Conservation (phyloP, 2,888 invertebrate species). For the Eupithecia centaureata region DNA sequence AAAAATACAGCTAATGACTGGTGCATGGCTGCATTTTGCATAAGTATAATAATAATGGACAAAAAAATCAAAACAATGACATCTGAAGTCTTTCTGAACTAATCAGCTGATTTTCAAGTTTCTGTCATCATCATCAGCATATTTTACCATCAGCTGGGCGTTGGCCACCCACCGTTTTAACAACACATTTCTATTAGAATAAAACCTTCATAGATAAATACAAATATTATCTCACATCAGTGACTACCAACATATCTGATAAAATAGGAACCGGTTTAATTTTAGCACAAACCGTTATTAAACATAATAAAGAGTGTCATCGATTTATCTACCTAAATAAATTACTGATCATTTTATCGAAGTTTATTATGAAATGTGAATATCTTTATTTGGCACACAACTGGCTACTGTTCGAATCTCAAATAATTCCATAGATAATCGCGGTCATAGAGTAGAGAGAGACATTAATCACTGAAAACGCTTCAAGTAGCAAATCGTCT, state of each 20-base stretch:
- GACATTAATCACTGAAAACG: constrained; percentile 28
- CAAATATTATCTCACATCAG: not conserved
- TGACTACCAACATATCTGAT: not conserved
- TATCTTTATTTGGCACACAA: constrained; percentile 1
- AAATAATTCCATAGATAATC: not conserved
- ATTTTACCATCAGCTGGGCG: too few relatives aligned
- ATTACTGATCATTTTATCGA: not conserved
- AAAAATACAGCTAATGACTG: too few relatives aligned
- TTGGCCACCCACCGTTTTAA: not conserved
- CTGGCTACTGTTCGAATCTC: not conserved
- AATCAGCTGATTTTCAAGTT: not conserved
- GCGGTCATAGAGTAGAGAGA: constrained; percentile 6
- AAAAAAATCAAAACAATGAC: too few relatives aligned
- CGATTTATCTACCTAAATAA: not conserved
- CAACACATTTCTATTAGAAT: not conserved
- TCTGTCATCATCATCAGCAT: not conserved
- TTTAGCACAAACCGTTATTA: too few relatives aligned
- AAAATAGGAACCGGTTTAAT: not conserved
- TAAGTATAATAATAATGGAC: too few relatives aligned
- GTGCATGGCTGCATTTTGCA: too few relatives aligned
- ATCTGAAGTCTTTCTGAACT: too few relatives aligned
- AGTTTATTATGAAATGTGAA: not conserved
- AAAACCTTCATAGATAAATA: too few relatives aligned
- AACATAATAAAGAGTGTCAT: not conserved
- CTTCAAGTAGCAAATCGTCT: constrained; percentile 24